Base-by-base conservation (phyloP, 2,113 vertebrate species). In the Pangasianodon hypophthalmus region DNA sequence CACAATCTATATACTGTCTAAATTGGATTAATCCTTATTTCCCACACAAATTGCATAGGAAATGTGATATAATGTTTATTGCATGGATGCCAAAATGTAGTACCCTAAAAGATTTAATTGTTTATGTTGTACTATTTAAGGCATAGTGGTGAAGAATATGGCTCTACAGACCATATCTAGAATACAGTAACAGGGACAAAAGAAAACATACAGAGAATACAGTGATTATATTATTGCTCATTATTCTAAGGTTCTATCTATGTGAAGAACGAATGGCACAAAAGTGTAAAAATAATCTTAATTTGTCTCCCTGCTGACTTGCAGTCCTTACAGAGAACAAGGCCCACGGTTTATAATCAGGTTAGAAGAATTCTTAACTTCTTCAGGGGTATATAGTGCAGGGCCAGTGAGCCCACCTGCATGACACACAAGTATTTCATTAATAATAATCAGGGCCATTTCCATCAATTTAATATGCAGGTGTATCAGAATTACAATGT, bases 361-460 rank as follows among this genome's bases (percentile, higher is more conserved):
- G 71, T 93, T 93, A 91, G 58, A 90, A 80, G 88, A 88, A 92
- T 88, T 91, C 89, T 92, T 91, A 92, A 91, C 90, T 67, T 77
- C 89, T 90, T 92, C 90, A 91, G 80, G 89, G 90, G 89, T 56
- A 58, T 37, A 80, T 85, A 87, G 80, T 90, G 91, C n/a, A 90
- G 58, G 87, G 69, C 88, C 86, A 89, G 86, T 87, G 91, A 88
- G 90, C 69, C 92, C 92, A 93, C 85, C 91, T 91, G 91, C 91
- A 93, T 62, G 50, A 86, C 77, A 79, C 58, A 86, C 75, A 91
- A 82, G 85, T 89, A 90, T 92, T 54, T 88, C 91, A 95, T 93
- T 94, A 93, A 94, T 93, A 94, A 93, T 91, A 91, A 95, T 94
- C 88, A 92, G 85, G 89, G 90, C 85, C 62, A 93, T 95, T 94